phyloP scores from a whole-genome alignment of 2,797 vertebrate species.

The Agapornis canus region DNA sequence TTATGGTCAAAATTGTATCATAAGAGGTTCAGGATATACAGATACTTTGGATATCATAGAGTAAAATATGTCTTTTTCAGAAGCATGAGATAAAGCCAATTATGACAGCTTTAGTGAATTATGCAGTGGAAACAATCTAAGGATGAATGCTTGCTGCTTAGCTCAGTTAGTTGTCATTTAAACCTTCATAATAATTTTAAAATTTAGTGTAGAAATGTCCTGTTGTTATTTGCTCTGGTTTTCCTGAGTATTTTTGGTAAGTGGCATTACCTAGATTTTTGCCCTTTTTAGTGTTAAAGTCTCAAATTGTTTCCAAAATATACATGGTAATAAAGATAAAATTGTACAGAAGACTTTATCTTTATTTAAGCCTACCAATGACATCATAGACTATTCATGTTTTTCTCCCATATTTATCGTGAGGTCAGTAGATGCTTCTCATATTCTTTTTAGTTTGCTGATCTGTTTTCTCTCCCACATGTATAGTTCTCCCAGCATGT shows the following conservation, averaged over 20 bases:
- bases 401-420: not conserved
- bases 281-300: not conserved
- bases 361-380: not conserved
- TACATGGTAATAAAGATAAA: not conserved
- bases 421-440: not conserved
- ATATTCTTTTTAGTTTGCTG: not conserved
- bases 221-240: not conserved
- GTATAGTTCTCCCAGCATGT: not conserved
- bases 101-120: not conserved
- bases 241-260: not conserved
- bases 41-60: not conserved
- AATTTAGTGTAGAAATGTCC: not conserved
- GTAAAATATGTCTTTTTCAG: not conserved
- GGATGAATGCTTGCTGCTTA: not conserved
- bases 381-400: not conserved
- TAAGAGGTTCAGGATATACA: not conserved
- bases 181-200: slow-evolving; percentile 5
- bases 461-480: not conserved
- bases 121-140: not conserved
- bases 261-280: not conserved
- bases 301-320: not conserved
- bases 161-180: slow-evolving; percentile 24
- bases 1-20: not conserved
- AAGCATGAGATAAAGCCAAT: not conserved
- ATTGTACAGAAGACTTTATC: not conserved